Conservation (phyloP, 2,888 invertebrate species). For the Aethes cnicana region DNA sequence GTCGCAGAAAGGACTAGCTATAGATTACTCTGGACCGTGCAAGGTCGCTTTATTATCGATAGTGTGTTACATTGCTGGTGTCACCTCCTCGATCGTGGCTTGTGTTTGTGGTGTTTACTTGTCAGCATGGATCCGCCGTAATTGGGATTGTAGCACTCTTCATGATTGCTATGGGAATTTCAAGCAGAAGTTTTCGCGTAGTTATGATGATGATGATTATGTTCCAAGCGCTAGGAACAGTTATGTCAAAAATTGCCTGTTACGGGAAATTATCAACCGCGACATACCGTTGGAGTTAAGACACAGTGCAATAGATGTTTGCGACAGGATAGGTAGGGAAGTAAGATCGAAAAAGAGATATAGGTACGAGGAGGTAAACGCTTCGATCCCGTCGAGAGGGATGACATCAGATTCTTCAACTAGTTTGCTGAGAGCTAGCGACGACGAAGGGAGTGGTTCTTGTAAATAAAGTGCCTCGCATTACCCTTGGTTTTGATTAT, state of each 20-base stretch:
- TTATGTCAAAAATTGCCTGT: slow-evolving; percentile 4
- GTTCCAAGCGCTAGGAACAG: not conserved
- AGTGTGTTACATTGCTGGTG: slow-evolving; percentile 2
- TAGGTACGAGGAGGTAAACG: not conserved
- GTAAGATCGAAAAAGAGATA: slow-evolving; percentile 27
- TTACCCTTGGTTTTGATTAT: too few species aligned
- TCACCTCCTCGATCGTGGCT: not conserved
- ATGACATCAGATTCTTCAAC: too few species aligned
- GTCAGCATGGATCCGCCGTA: not conserved
- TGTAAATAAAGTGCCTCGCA: too few species aligned
- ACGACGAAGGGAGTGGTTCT: too few species aligned
- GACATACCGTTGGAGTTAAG: slow-evolving; percentile 22
- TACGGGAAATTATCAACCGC: slow-evolving; percentile 5
- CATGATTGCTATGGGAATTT: not conserved
- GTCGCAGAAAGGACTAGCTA: not conserved
- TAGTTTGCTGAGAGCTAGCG: slow-evolving; percentile 2
- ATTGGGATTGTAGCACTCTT: not conserved
- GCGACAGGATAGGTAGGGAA: slow-evolving; percentile 16
- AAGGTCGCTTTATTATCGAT: slow-evolving; percentile 6
- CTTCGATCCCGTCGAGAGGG: too few species aligned
- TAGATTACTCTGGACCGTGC: slow-evolving; percentile 10
- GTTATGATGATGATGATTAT: not conserved
- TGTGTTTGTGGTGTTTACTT: not conserved
- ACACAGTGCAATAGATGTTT: slow-evolving; percentile 12
- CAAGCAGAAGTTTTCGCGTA: not conserved